These are phyloP conservation scores for Polietes domitor DNA, from an alignment of 2,888 invertebrate genomes.

Conservation along the genomic window DNA sequence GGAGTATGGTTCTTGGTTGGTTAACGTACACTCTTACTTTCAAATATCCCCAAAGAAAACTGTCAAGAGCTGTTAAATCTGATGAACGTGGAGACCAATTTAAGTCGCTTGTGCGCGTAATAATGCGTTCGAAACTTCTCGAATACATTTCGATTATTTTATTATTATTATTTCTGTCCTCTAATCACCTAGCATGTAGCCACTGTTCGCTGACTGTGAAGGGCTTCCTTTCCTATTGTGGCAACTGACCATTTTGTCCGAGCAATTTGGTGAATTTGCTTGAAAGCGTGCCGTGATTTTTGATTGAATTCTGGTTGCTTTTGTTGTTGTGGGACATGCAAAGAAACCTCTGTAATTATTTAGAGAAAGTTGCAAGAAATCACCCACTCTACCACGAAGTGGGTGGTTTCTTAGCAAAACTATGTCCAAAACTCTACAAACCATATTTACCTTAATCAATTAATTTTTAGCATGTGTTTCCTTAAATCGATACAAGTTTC, in stretches of 20 bases:
- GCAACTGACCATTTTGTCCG: constrained; percentile 33
- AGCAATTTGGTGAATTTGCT: constrained; percentile 43
- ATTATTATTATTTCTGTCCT: no score
- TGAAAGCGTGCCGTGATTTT: constrained; percentile 49
- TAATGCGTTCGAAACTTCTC: no score
- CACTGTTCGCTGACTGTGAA: constrained; percentile 23
- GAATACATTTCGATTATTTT: no score
- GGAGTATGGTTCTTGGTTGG: no score
- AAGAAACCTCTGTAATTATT: constrained; percentile 51
- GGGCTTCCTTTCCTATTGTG: constrained; percentile 44
- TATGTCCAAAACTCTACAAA: constrained; percentile 5
- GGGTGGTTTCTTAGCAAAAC: background rate
- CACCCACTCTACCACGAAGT: background rate
- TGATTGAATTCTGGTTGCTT: constrained; percentile 43
- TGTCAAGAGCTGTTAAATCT: no score
- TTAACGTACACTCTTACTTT: no score
- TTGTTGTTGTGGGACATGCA: background rate
- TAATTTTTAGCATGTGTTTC: constrained; percentile 55
- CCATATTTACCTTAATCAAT: constrained; percentile 51
- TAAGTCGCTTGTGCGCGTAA: no score
- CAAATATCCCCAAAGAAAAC: no score
- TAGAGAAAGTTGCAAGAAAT: constrained; percentile 25
- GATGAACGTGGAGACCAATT: no score
- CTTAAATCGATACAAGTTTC: constrained; percentile 38
- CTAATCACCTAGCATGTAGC: constrained; percentile 5